phyloP scores from a whole-genome alignment of 2,888 invertebrate genomes.

The Chorisops tibialis region DNA sequence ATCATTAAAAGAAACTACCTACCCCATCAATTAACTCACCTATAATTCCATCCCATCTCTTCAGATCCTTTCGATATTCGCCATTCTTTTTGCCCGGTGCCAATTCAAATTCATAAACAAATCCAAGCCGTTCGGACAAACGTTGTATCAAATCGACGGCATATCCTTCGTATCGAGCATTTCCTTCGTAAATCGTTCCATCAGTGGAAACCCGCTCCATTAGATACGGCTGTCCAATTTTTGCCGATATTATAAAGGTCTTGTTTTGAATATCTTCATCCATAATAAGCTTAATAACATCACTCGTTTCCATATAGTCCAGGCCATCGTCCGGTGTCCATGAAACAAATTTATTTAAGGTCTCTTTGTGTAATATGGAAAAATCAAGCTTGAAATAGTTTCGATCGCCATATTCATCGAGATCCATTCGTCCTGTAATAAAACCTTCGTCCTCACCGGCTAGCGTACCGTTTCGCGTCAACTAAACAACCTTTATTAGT shows the following conservation, averaged over 20 bases:
- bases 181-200: constrained; percentile 57
- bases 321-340: constrained; percentile 48
- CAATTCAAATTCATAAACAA: constrained; percentile 39
- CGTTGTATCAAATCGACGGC: constrained; percentile 55
- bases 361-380: constrained; percentile 53
- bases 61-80: constrained; percentile 26
- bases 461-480: constrained; percentile 11
- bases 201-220: constrained; percentile 43
- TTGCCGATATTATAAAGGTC: constrained; percentile 22
- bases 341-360: constrained; percentile 56
- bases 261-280: constrained; percentile 48
- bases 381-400: constrained; percentile 58
- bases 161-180: constrained; percentile 54
- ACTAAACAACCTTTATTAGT: background rate
- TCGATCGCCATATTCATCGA: constrained; percentile 61
- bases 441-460: constrained; percentile 8
- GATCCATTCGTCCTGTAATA: constrained; percentile 43
- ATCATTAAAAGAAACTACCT: background rate
- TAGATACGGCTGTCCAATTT: constrained; percentile 26
- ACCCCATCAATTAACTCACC: constrained; percentile 30
- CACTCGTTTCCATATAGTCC: constrained; percentile 38
- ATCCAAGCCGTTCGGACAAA: constrained; percentile 46
- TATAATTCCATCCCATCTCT: constrained; percentile 38
- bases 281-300: constrained; percentile 50
- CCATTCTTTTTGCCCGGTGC: constrained; percentile 35